phyloP scores from a whole-genome alignment of 2,888 invertebrate species.

The Synanthedon tipuliformis region DNA sequence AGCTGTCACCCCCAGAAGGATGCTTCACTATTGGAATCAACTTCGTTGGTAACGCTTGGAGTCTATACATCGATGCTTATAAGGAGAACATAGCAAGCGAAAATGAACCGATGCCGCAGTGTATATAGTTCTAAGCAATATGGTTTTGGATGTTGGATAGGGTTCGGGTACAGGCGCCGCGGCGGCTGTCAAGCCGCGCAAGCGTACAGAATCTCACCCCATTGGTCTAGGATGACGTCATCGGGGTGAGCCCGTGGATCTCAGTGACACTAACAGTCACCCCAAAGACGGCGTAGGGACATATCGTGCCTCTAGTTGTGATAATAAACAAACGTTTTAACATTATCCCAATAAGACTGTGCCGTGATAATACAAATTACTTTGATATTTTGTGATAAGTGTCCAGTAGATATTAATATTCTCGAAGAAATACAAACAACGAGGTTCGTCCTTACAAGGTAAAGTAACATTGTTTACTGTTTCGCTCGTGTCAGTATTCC shows the following conservation, averaged over 20 bases:
- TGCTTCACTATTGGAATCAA: conserved; percentile 40
- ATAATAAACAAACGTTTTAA: conserved; percentile 49
- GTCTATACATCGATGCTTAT: conserved; percentile 27
- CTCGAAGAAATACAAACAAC: too few species aligned
- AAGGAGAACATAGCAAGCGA: conserved; percentile 7
- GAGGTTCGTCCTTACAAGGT: conserved; percentile 12
- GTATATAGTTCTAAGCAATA: conserved; percentile 25
- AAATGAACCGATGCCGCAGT: conserved; percentile 38
- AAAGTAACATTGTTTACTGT: conserved; percentile 33
- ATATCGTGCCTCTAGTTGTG: conserved; percentile 23
- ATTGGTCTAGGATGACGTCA: conserved; percentile 68
- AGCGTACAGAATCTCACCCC: conserved; percentile 50
- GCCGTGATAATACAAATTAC: conserved; percentile 15
- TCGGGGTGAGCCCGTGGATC: conserved; percentile 62
- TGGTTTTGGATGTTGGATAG: conserved; percentile 20
- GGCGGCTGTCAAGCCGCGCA: conserved; percentile 55
- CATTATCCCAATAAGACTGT: conserved; percentile 18
- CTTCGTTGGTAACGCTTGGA: conserved; percentile 21
- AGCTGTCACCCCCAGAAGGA: conserved; percentile 63
- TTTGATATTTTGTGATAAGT: conserved; percentile 1
- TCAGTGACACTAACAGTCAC: conserved; percentile 65
- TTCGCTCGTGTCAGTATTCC: conserved; percentile 34
- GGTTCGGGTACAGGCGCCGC: conserved; percentile 47
- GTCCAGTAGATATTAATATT: neutral
- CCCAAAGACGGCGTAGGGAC: conserved; percentile 47